Evolutionary conservation across 1,140 invertebrate genomes (phyloP).

Genomic region (Heliothis subflexa): DNA sequence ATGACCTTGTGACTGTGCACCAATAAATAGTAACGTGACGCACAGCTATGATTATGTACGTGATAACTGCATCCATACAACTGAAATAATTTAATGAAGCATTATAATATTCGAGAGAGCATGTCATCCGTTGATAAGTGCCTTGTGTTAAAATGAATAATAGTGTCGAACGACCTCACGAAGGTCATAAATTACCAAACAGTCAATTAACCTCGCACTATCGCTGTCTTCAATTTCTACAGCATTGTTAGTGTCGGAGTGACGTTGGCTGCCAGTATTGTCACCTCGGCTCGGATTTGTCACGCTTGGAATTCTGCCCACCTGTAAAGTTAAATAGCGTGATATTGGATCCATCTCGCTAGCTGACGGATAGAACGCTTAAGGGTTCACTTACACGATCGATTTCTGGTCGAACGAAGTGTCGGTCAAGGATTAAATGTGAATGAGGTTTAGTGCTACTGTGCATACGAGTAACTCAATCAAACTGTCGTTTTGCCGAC

Average conservation of each 20-base stretch:
- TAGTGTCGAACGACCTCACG: not conserved
- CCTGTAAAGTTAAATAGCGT: conserved; percentile 32
- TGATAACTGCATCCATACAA: too few species aligned
- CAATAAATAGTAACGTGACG: too few species aligned
- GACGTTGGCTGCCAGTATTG: not conserved
- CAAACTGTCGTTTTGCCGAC: conserved; percentile 29
- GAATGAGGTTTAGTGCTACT: conserved; percentile 5
- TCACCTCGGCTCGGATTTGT: conserved; percentile 9
- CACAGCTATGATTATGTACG: too few species aligned
- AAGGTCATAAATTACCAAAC: conserved; percentile 23
- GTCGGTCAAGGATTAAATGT: conserved; percentile 36
- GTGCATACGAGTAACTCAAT: conserved; percentile 11
- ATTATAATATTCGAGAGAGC: too few species aligned
- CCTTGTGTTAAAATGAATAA: not conserved
- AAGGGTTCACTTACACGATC: conserved; percentile 23
- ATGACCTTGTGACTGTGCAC: not conserved
- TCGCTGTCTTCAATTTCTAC: conserved; percentile 24
- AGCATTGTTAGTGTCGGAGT: conserved; percentile 1
- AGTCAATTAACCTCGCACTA: conserved; percentile 19
- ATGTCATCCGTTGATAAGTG: too few species aligned
- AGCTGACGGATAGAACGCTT: conserved; percentile 19
- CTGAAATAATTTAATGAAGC: too few species aligned
- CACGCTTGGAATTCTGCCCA: conserved; percentile 26
- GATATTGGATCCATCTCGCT: conserved; percentile 24
- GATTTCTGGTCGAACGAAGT: conserved; percentile 22